These are phyloP conservation scores for Athalia cordata DNA, from an alignment of 2,888 invertebrate genomes.

Conservation along the genomic window DNA sequence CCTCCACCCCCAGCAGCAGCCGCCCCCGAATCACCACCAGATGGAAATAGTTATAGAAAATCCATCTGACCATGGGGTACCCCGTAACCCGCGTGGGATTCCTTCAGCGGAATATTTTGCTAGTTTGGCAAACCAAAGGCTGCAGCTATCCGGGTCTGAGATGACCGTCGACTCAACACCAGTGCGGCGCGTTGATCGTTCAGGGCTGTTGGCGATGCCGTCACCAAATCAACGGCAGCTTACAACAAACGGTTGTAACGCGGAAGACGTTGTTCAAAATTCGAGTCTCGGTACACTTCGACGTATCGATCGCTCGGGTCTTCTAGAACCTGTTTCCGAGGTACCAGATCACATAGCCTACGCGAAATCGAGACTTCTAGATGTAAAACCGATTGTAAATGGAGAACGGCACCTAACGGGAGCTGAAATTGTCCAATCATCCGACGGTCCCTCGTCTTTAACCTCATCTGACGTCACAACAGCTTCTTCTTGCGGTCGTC, in stretches of 20 bases:
- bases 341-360: conserved; percentile 60
- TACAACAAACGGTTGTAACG: background rate
- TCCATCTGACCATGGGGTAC: conserved; percentile 54
- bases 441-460: conserved; percentile 24
- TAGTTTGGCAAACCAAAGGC: conserved; percentile 34
- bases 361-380: conserved; percentile 5
- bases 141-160: conserved; percentile 50
- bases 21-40: conserved; percentile 57
- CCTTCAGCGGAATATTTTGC: conserved; percentile 35
- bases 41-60: conserved; percentile 72
- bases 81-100: no score
- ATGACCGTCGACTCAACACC: conserved; percentile 58
- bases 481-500: no score
- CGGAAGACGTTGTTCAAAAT: conserved; percentile 50
- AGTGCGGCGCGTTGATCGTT: conserved; percentile 62
- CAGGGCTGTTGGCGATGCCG: conserved; percentile 62
- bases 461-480: background rate
- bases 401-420: conserved; percentile 25
- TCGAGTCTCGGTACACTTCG: conserved; percentile 56
- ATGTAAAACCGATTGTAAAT: background rate
- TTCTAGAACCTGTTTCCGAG: conserved; percentile 68
- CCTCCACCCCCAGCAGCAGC: conserved; percentile 51
- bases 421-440: background rate
- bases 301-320: conserved; percentile 63
- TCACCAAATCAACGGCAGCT: background rate